phyloP scores from a whole-genome alignment of 2,113 vertebrate species.

The Anhinga anhinga region DNA sequence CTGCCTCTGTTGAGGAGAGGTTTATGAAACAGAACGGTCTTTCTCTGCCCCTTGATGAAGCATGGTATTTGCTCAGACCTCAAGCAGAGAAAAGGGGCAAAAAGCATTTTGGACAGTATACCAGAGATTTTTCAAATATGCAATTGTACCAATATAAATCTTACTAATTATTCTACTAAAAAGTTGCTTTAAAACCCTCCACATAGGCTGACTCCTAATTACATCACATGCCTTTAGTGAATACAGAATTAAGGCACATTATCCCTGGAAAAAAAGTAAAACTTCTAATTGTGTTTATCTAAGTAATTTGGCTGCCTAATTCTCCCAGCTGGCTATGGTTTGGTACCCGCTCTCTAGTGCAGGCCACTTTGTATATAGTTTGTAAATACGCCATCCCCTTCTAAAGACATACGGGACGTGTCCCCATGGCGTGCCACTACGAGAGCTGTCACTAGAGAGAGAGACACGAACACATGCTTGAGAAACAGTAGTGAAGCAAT shows the following conservation, averaged over 20 bases:
- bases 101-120: background rate
- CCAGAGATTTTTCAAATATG: background rate
- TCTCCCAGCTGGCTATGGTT: background rate
- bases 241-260: background rate
- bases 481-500: constrained; percentile 26
- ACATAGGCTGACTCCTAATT: background rate
- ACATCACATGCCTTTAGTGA: background rate
- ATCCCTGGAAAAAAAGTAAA: background rate
- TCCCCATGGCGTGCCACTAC: background rate
- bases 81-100: background rate
- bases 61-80: rapidly evolving
- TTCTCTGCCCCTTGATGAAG: background rate
- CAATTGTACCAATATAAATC: background rate
- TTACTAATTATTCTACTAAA: background rate
- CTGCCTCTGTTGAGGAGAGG: background rate
- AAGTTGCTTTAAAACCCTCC: background rate
- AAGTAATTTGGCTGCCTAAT: background rate
- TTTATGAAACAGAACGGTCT: background rate
- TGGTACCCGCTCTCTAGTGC: background rate
- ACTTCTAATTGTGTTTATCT: background rate
- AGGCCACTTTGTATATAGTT: background rate
- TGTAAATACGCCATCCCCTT: rapidly evolving
- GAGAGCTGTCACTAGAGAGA: background rate
- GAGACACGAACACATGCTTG: background rate
- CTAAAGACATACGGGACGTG: background rate